phyloP scores from a whole-genome alignment of 1,140 invertebrate genomes.

The Papilio dardanus region DNA sequence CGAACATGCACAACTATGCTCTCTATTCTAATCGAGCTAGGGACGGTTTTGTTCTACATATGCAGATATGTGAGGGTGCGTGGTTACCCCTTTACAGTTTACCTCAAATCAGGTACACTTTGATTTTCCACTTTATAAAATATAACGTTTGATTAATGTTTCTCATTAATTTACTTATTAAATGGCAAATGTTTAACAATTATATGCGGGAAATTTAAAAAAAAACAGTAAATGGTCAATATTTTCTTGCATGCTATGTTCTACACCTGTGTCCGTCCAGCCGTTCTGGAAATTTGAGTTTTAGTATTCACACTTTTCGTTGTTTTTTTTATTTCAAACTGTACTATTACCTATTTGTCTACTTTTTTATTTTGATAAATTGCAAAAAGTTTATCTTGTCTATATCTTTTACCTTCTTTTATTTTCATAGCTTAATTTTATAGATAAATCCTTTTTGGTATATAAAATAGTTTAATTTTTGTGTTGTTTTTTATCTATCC shows the following conservation, averaged over 20 bases:
- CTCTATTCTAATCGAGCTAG: constrained; percentile 52
- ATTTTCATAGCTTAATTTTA: constrained; percentile 15
- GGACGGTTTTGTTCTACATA: constrained; percentile 69
- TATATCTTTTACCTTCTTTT: not conserved
- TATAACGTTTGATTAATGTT: constrained; percentile 8
- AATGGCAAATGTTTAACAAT: not conserved
- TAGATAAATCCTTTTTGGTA: constrained; percentile 23
- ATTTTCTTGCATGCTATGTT: too few species aligned
- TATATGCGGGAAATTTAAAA: too few species aligned
- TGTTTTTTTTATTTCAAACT: constrained; percentile 2
- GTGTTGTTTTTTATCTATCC: constrained; percentile 17
- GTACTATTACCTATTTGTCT: not conserved
- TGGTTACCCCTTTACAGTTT: constrained; percentile 35
- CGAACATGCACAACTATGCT: constrained; percentile 72
- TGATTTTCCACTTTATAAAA: constrained; percentile 57
- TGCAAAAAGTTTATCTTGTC: not conserved
- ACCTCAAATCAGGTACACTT: constrained; percentile 52
- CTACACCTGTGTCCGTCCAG: too few species aligned
- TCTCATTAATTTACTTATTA: constrained; percentile 39
- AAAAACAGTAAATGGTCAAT: too few species aligned
- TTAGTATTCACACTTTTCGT: too few species aligned
- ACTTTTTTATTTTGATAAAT: not conserved
- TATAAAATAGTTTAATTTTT: constrained; percentile 4
- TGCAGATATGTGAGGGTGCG: constrained; percentile 62
- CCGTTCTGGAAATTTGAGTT: too few species aligned